phyloP scores from a whole-genome alignment of 2,113 vertebrate species.

The Rostratula benghalensis region DNA sequence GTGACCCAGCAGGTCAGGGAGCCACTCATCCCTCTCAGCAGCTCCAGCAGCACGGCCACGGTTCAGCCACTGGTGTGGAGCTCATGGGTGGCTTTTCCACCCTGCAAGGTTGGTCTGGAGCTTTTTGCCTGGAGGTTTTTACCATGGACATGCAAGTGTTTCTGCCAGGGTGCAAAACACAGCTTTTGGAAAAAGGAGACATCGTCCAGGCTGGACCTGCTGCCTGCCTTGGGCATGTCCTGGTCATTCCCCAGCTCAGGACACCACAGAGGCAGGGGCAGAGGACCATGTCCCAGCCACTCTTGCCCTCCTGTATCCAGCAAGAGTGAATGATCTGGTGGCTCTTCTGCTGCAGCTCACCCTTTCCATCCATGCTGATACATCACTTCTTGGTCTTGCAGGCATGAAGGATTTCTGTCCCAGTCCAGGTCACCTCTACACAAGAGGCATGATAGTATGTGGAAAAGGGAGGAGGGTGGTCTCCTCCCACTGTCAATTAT shows the following conservation, averaged over 20 bases:
- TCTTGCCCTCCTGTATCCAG: neutral
- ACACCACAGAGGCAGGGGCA: neutral
- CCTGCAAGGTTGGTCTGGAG: fast-evolving
- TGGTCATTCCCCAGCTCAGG: fast-evolving
- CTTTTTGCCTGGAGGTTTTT: neutral
- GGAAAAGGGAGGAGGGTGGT: neutral
- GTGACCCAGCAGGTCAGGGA: fast-evolving
- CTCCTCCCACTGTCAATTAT: fast-evolving
- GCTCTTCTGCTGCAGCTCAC: neutral
- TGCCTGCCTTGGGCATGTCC: fast-evolving
- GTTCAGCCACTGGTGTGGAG: neutral
- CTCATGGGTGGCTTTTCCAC: fast-evolving
- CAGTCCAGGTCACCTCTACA: neutral
- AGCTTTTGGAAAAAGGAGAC: neutral
- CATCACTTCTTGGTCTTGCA: neutral
- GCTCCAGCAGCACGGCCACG: fast-evolving
- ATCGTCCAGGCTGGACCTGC: fast-evolving
- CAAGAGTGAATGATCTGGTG: neutral
- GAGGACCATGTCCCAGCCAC: neutral
- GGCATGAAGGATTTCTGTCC: neutral
- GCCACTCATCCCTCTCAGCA: fast-evolving
- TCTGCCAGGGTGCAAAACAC: fast-evolving
- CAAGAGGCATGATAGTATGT: too few species aligned
- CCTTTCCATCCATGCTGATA: neutral
- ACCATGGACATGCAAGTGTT: neutral